Evolutionary conservation across 2,888 invertebrate species (phyloP), one percentile per base, ranked within the genome.

Genomic region (Apodemia zela): DNA sequence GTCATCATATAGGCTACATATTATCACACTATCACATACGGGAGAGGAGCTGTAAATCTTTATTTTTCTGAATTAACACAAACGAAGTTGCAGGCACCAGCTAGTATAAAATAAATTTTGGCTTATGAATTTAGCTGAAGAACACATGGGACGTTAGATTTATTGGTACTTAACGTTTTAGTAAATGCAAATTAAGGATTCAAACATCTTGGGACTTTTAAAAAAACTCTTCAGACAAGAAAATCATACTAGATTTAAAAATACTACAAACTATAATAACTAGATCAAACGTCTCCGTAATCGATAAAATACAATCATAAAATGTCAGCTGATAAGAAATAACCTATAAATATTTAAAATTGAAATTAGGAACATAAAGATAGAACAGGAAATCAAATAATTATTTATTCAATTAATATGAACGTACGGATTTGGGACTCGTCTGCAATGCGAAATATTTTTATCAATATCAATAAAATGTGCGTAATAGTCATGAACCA

Each of bases 381-480:
- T 15, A 42, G 0, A 15, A 15, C 5, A 5, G 5, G 15, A 15
- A 42, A 42, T 42, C 4, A 42, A 15, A 15, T 42, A 42, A 5
- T 42, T 42, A 42, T 42, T 0, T 15, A 15, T 42, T 42, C 5
- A 42, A 15, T 5, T 15, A 15, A 42, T 25, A 13, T 25, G 13
- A 51, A 51, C 21, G n/a, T 51, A 11, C 4, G 6, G 3, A 21
- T 51, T 51, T 18, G 21, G 21, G 47, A 47, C 45, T 29, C 8
- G 64, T 66, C 15, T 13, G n/a, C 62, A 54, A 62, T n/a, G 11
- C 60, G 49, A 61, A 61, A 69, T 61, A 69, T 69, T 13, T 38
- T 69, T 67, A 69, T 69, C 68, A 71, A 71, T 73, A 73, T 79
- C 71, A 69, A 73, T 76, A 74, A 73, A 79, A 75, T 74, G 79